Base-by-base conservation (phyloP, 2,888 invertebrate genomes). In the Luffia ferchaultella region DNA sequence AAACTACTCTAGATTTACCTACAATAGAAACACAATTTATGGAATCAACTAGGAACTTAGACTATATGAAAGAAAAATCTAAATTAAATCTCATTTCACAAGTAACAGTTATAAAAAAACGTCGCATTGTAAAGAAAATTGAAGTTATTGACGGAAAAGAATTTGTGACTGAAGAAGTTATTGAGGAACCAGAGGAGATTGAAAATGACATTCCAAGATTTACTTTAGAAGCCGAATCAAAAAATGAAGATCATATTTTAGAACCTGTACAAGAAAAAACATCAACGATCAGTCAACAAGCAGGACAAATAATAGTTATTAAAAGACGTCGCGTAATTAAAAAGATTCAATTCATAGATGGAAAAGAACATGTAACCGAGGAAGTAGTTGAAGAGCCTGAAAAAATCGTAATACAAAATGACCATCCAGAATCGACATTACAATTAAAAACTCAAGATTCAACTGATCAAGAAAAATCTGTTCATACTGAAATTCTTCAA, bases 341-440 rank as follows among this genome's bases (percentile, higher is more conserved):
- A 59, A 89, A 90, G 58, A 88, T 92, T 16, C 89, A 90, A 18
- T 89, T 93, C 5, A 88, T 94, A 53, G 90, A 95, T 67, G 95
- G 95, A 0, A 90, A 92, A 70, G 94, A 95, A 70, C 89, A 90
- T 54, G 86, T 93, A 0, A 91, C 90, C 1, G 94, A 95, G 74
- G 93, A 95, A 76, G 80, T 94, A 0, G 87, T 93, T 49, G 94
- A 95, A 63, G 94, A 94, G 70, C 94, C 95, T 0, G 93, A 91
- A 65, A 91, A 91, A 64, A 78, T 91, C 3, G 90, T 91, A 71
- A 80, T 90, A 3, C 86, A 89, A 46, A 90, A 90, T 66, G 89
- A 92, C 62, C 87, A 88, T 57, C 76, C 78, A 15, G 63, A 60
- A 59, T 52, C 70, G 2, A 61, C n/a, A n/a, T n/a, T n/a, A n/a